Evolutionary conservation across 2,797 vertebrate species (phyloP), one percentile per base, ranked within the genome.

Genomic region (Darevskia mixta): DNA sequence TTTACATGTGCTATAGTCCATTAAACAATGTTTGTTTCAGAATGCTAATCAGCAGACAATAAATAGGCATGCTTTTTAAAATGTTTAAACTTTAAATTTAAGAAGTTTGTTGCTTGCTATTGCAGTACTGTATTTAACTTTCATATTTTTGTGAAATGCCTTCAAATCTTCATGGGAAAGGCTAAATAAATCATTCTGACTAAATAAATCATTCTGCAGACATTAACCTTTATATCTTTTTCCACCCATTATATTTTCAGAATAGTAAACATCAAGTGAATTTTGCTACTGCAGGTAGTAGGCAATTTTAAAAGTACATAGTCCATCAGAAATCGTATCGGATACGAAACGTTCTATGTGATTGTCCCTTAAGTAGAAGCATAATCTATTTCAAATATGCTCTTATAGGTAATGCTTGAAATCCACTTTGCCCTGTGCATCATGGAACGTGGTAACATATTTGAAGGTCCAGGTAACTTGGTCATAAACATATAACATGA

Each of bases 401-500:
- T 71, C 29, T 79, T 79, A 38, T 20, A 79, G 32, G 4, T 38
- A 80, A 85, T n/a, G 67, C 43, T 73, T 66, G 79, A 38, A 27
- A 27, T 81, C 58, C 58, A 61, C 79, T 23, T 66, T 86, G 45
- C 25, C 67, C 66, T 79, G 25, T 58, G 45, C 20, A 72, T 86
- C 67, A 8, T 10, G 32, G 67, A 86, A 13, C 45, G 15, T 41
- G 32, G 38, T 66, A 87, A 75, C 5, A 6, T 75, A 87, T 25
- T 64, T 64, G 79, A 87, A 87, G 61, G 29, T 82, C 79, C 58
- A 49, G 86, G 55, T 75, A 75, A 75, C 23, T 84, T 73, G 71
- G 82, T 87, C 69, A 88, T 94, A 90, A 90, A 93, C 94, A 87
- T 91, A 72, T 71, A 89, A 95, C 92, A 92, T 85, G 82, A 87